A percentile compares a stretch with the other conserved stretches of the same genome.
phyloP scores from a whole-genome alignment of 2,797 vertebrate species.

The Pangasius mekongensis region DNA sequence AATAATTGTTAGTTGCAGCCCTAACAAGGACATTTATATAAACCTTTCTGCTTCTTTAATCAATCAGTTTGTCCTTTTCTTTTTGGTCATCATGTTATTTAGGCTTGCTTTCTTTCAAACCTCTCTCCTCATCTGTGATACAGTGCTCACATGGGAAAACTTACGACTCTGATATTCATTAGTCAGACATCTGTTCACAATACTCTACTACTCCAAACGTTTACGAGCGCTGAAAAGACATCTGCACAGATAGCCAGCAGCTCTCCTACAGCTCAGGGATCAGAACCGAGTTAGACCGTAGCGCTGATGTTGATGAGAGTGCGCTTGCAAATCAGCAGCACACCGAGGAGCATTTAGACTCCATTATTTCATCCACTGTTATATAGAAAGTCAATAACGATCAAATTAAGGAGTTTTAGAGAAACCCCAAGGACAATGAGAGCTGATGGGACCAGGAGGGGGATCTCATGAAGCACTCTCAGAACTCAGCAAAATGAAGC shows the following conservation, averaged over 20 bases:
- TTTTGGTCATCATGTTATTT: neutral
- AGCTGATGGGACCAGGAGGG: slow-evolving; percentile 13
- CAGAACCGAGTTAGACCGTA: slow-evolving; percentile 48
- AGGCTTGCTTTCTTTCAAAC: neutral
- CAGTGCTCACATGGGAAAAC: neutral
- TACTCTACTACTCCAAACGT: slow-evolving; percentile 58
- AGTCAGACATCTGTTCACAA: slow-evolving; percentile 48
- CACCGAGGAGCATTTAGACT: slow-evolving; percentile 27
- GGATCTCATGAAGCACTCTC: slow-evolving; percentile 37
- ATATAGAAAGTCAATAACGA: slow-evolving; percentile 56
- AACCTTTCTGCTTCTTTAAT: neutral
- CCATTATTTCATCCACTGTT: slow-evolving; percentile 53
- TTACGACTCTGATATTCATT: slow-evolving; percentile 34
- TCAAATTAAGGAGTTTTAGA: slow-evolving; percentile 19
- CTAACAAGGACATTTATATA: neutral
- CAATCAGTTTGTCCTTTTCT: neutral
- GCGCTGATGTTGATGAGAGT: slow-evolving; percentile 50
- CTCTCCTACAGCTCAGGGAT: slow-evolving; percentile 44
- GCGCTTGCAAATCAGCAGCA: slow-evolving; percentile 46
- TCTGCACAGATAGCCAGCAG: slow-evolving; percentile 45
- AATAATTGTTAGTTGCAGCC: neutral
- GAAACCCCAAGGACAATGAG: slow-evolving; percentile 34
- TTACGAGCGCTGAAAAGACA: slow-evolving; percentile 48
- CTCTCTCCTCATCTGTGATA: neutral
- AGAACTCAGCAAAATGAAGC: slow-evolving; percentile 53